phyloP scores from a whole-genome alignment of 1,140 invertebrate genomes.

The Drosophila orosa region DNA sequence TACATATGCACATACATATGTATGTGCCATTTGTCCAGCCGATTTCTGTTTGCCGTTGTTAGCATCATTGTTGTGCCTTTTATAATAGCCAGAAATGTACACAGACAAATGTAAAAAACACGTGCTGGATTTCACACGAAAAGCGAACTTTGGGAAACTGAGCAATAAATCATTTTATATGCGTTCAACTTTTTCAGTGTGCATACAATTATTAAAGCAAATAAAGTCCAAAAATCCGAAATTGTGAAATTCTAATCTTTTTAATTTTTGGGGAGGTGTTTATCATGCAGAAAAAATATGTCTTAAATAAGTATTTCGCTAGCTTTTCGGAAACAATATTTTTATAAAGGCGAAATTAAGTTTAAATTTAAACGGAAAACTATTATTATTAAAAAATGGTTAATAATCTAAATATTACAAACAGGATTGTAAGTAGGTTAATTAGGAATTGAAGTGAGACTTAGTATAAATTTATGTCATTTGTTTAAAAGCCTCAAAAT shows the following conservation, averaged over 20 bases:
- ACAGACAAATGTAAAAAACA: constrained; percentile 27
- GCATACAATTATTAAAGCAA: constrained; percentile 16
- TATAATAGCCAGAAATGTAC: constrained; percentile 2
- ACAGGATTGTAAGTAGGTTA: no score
- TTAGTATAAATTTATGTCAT: no score
- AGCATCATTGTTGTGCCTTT: constrained; percentile 23
- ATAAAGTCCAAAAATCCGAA: neutral
- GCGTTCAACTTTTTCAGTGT: constrained; percentile 2
- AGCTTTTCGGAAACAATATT: no score
- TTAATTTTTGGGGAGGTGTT: neutral
- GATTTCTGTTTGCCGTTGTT: constrained; percentile 23
- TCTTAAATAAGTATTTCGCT: no score
- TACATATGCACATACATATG: constrained; percentile 13
- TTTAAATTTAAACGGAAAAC: no score
- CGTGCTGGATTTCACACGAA: constrained; percentile 21
- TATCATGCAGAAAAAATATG: no score
- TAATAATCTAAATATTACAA: no score
- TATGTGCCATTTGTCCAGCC: constrained; percentile 13
- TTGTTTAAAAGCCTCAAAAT: no score
- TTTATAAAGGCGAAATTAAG: no score
- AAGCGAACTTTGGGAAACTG: constrained; percentile 12
- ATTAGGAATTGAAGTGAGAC: no score
- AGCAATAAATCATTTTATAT: constrained; percentile 11
- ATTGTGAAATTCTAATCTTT: constrained; percentile 5
- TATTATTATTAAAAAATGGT: no score